These are phyloP conservation scores for Anthopleura sola DNA, from an alignment of 64 coral and sea anemone species.

Conservation along the genomic window DNA sequence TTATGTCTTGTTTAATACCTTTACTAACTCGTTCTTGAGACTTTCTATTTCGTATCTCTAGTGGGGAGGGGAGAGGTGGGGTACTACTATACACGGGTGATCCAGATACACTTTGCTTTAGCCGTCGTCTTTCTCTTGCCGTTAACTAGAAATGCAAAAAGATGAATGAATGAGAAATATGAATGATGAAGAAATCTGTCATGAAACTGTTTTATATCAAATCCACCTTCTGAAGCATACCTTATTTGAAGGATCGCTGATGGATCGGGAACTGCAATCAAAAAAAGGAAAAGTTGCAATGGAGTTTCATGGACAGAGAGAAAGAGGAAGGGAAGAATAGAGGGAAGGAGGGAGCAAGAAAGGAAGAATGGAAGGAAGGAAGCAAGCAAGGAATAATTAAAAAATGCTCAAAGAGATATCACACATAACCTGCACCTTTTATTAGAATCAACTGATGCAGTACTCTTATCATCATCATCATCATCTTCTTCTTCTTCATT, in stretches of 20 bases:
- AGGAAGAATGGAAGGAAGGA: no score
- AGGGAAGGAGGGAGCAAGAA: no score
- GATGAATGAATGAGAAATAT: neutral
- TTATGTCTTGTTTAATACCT: neutral
- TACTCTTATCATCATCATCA: conserved; percentile 52
- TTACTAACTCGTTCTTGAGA: conserved; percentile 25
- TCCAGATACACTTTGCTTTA: conserved; percentile 26
- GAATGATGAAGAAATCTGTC: no score
- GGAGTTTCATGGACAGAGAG: neutral
- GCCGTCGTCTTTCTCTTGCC: conserved; percentile 48
- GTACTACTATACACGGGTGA: neutral
- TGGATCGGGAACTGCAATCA: conserved; percentile 50
- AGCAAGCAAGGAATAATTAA: neutral
- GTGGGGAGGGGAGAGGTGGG: conserved; percentile 43
- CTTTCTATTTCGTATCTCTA: conserved; percentile 36
- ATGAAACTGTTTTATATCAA: no score
- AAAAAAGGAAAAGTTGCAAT: neutral
- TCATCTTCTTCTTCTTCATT: neutral
- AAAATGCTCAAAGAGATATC: neutral
- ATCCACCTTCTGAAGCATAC: neutral
- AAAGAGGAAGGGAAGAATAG: no score
- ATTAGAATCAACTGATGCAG: conserved; percentile 67
- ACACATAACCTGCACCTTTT: conserved; percentile 28
- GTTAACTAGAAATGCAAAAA: conserved; percentile 2
- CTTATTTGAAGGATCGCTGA: conserved; percentile 55